phyloP scores from a whole-genome alignment of 2,888 invertebrate species.

The Eristalinus aeneus region DNA sequence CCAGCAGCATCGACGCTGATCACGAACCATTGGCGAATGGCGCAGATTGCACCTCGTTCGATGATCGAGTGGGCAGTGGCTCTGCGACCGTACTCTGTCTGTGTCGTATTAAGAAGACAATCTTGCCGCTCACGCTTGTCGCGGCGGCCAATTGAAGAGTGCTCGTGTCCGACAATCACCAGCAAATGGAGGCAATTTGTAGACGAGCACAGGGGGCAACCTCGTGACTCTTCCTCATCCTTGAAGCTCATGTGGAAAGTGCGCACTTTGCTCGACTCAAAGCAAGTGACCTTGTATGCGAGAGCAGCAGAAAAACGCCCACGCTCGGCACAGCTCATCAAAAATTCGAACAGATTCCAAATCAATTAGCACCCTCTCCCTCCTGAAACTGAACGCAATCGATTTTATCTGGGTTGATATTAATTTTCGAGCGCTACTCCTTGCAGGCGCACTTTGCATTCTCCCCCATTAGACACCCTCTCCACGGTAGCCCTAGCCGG shows the following conservation, averaged over 20 bases:
- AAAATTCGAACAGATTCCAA: not conserved
- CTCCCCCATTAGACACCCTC: not conserved
- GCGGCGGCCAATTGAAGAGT: not conserved
- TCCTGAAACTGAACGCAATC: not conserved
- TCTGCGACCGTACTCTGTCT: not conserved
- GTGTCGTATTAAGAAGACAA: slow-evolving; percentile 19
- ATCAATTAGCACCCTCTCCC: not conserved
- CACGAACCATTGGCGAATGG: slow-evolving; percentile 1
- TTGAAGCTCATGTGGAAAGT: not conserved
- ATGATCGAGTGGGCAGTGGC: slow-evolving; percentile 27
- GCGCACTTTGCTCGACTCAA: not conserved
- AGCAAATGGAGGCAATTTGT: not conserved
- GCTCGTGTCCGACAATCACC: slow-evolving; percentile 9
- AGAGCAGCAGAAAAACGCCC: too few relatives aligned
- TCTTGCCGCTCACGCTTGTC: slow-evolving; percentile 4
- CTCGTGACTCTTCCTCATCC: not conserved
- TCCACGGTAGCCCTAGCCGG: not conserved
- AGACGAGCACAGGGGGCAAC: not conserved
- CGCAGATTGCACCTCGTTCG: not conserved
- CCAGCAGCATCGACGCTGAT: not conserved
- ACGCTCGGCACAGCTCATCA: not conserved
- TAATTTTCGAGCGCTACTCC: not conserved
- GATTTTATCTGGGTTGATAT: not conserved
- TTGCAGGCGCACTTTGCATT: not conserved
- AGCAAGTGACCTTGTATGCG: not conserved